Evolutionary conservation across 2,888 invertebrate genomes (phyloP).

Genomic region (Catotricha subobsoleta): DNA sequence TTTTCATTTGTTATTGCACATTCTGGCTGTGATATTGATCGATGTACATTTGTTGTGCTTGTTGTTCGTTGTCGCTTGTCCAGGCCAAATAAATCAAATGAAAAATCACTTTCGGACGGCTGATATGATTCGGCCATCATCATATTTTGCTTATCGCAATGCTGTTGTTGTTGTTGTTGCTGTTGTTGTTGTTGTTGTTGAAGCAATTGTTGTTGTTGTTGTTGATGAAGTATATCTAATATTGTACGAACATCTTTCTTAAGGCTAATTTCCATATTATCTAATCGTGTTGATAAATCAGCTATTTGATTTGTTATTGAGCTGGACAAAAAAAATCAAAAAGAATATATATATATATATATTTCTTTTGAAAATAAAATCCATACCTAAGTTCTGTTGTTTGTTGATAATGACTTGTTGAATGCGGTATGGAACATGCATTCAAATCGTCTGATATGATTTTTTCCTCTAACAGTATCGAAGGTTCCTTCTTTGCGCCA

Average conservation of each 20-base stretch:
- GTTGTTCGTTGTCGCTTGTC: constrained; percentile 13
- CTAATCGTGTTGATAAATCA: constrained; percentile 17
- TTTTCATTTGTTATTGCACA: constrained; percentile 16
- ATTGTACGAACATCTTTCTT: constrained; percentile 19
- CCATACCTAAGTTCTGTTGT: neutral
- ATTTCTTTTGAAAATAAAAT: neutral
- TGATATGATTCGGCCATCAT: constrained; percentile 17
- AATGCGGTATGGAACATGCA: neutral
- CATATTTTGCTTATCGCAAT: constrained; percentile 10
- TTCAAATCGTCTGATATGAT: constrained; percentile 1
- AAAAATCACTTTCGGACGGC: constrained; percentile 21
- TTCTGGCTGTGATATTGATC: constrained; percentile 20
- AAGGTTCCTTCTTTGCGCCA: too few relatives aligned
- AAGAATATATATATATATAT: neutral
- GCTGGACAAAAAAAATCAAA: constrained; percentile 12
- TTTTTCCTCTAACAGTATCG: too few relatives aligned
- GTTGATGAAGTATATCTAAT: constrained; percentile 18
- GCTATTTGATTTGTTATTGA: constrained; percentile 17
- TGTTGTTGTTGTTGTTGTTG: constrained; percentile 11
- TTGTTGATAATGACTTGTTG: neutral
- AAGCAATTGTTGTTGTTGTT: constrained; percentile 14
- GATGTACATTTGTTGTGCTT: constrained; percentile 13
- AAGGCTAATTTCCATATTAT: constrained; percentile 17
- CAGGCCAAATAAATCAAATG: constrained; percentile 17
- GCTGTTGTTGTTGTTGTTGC: constrained; percentile 13